Percentiles rank a stretch among this genome's conserved stretches.
Conservation (phyloP, 2,113 vertebrate genomes). For the Cariama cristata region DNA sequence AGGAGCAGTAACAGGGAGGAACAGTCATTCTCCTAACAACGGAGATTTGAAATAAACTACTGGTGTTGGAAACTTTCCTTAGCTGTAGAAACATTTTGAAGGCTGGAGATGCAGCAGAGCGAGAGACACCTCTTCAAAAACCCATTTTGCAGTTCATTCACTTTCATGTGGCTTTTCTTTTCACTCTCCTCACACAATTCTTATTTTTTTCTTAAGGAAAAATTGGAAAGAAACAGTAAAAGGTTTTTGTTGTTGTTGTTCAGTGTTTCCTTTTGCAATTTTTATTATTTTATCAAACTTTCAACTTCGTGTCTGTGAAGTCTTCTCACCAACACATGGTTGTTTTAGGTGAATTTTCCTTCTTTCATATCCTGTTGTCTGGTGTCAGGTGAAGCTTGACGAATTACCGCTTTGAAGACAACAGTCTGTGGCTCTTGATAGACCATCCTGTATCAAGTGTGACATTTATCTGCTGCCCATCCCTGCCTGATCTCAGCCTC, state of each 20-base stretch:
- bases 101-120: not conserved
- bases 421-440: not conserved
- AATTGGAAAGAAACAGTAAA: not conserved
- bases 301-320: rapidly evolving
- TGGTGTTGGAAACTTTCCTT: not conserved
- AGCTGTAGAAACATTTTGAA: not conserved
- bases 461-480: not conserved
- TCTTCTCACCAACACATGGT: not conserved
- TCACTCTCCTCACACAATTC: not conserved
- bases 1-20: too few species aligned
- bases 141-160: not conserved
- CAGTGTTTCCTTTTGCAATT: not conserved
- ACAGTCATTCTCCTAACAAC: not conserved
- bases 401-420: not conserved
- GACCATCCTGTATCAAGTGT: not conserved
- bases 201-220: rapidly evolving
- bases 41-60: not conserved
- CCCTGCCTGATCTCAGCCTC: not conserved
- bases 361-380: not conserved
- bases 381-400: not conserved
- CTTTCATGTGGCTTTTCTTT: not conserved
- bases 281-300: not conserved
- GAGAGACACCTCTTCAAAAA: not conserved
- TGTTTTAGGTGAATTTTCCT: not conserved
- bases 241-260: rapidly evolving